phyloP scores from a whole-genome alignment of 2,888 invertebrate genomes.

The Plebejus melissa region DNA sequence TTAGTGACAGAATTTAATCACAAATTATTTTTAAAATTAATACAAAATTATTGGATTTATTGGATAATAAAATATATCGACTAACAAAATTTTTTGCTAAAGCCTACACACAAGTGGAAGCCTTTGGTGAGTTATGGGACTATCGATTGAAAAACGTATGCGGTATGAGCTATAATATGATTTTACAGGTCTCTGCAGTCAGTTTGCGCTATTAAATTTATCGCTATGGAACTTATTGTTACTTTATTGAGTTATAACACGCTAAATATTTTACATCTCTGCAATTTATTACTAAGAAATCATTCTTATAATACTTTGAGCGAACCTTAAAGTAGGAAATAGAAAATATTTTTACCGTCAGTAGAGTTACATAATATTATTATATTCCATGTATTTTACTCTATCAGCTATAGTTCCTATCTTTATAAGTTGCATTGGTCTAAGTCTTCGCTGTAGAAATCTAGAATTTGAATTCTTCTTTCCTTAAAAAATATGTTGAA shows the following conservation, averaged over 20 bases:
- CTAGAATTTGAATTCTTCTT: too few species aligned
- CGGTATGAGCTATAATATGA: neutral
- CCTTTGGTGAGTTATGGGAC: neutral
- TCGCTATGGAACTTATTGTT: neutral
- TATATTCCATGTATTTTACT: too few species aligned
- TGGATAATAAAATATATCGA: neutral
- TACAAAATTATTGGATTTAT: neutral
- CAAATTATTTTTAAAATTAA: neutral
- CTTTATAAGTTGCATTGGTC: too few species aligned
- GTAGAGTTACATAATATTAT: too few species aligned
- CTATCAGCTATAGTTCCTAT: too few species aligned
- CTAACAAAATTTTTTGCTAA: neutral
- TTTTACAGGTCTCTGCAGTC: neutral
- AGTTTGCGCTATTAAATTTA: neutral
- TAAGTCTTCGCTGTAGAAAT: too few species aligned
- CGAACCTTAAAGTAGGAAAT: too few species aligned
- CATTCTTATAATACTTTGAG: too few species aligned
- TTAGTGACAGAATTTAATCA: too few species aligned
- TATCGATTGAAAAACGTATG: neutral
- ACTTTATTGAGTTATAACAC: neutral
- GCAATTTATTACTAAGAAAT: too few species aligned
- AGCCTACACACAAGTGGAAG: constrained; percentile 12
- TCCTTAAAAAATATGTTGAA: too few species aligned
- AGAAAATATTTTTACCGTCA: too few species aligned
- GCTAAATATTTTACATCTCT: neutral